A percentile compares a stretch with the other conserved stretches of the same genome.
Evolutionary conservation across 2,888 invertebrate species (phyloP).

Genomic region (Autographa gamma): DNA sequence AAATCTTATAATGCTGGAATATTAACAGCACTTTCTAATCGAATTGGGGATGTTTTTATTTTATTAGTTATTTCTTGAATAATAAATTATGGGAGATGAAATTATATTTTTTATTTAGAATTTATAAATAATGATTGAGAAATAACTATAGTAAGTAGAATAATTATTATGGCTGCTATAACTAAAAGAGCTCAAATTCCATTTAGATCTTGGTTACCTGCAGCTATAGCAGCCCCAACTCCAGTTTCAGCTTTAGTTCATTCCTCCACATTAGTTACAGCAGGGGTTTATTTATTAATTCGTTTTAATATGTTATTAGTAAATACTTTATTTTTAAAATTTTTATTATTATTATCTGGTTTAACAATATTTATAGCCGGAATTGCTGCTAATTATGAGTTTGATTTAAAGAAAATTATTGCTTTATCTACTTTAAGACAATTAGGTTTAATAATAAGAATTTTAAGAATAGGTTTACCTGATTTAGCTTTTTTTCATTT

Average conservation of each 20-base stretch:
- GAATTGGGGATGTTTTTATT: conserved; percentile 92
- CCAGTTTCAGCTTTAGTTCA: conserved; percentile 93
- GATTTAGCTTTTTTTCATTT: conserved; percentile 92
- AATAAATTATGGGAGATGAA: conserved; percentile 87
- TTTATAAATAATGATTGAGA: conserved; percentile 81
- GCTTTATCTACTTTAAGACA: conserved; percentile 93
- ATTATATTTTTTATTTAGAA: conserved; percentile 87
- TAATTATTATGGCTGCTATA: conserved; percentile 89
- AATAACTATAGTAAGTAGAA: conserved; percentile 79
- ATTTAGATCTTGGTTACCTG: conserved; percentile 93
- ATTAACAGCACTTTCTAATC: conserved; percentile 92
- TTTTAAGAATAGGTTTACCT: conserved; percentile 87
- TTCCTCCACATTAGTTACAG: conserved; percentile 94
- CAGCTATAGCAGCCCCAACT: conserved; percentile 93
- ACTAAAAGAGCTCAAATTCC: conserved; percentile 95
- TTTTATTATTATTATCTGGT: conserved; percentile 87
- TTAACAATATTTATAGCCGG: conserved; percentile 90
- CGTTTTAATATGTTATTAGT: conserved; percentile 89
- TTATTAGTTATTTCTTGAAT: conserved; percentile 89
- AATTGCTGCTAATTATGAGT: conserved; percentile 90
- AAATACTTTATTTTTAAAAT: conserved; percentile 75
- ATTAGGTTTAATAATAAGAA: conserved; percentile 92
- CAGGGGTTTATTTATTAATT: conserved; percentile 93
- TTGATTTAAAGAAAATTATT: conserved; percentile 94
- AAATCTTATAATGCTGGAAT: conserved; percentile 92